Conservation (phyloP, 92 coral and sea anemone species). For the Phenganax marumi region DNA sequence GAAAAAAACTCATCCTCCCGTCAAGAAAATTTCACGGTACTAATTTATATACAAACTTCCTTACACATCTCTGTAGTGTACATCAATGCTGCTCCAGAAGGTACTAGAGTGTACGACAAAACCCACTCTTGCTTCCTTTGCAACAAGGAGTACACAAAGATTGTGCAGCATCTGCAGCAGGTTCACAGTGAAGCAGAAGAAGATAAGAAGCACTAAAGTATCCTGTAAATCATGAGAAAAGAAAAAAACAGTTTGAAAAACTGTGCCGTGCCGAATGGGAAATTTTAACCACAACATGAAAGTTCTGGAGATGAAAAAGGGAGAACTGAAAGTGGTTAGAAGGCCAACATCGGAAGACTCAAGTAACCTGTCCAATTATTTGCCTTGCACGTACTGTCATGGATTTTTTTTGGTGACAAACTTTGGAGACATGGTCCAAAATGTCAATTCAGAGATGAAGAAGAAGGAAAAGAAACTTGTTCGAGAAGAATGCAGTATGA, state of each 20-base stretch:
- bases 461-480: slow-evolving; percentile 15
- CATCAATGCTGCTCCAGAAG: background rate
- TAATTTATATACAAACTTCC: no score
- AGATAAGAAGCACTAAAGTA: slow-evolving; percentile 22
- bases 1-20: background rate
- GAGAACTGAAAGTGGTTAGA: slow-evolving; percentile 40
- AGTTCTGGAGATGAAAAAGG: slow-evolving; percentile 37
- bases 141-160: slow-evolving; percentile 22
- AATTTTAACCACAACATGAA: slow-evolving; percentile 50
- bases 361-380: slow-evolving; percentile 26
- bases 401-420: slow-evolving; percentile 40
- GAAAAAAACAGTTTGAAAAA: slow-evolving; percentile 37
- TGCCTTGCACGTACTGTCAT: slow-evolving; percentile 41
- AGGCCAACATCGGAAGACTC: no score
- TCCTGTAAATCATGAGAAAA: background rate
- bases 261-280: slow-evolving; percentile 34
- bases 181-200: slow-evolving; percentile 31
- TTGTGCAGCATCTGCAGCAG: slow-evolving; percentile 46
- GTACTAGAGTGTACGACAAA: slow-evolving; percentile 22
- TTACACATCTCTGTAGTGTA: background rate
- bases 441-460: slow-evolving; percentile 24
- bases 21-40: no score
- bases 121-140: slow-evolving; percentile 34
- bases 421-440: slow-evolving; percentile 43
- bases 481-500: slow-evolving; percentile 20